Evolutionary conservation across 1,140 invertebrate species (phyloP), one percentile per base, ranked within the genome.

Genomic region (Caenorhabditis tropicalis): DNA sequence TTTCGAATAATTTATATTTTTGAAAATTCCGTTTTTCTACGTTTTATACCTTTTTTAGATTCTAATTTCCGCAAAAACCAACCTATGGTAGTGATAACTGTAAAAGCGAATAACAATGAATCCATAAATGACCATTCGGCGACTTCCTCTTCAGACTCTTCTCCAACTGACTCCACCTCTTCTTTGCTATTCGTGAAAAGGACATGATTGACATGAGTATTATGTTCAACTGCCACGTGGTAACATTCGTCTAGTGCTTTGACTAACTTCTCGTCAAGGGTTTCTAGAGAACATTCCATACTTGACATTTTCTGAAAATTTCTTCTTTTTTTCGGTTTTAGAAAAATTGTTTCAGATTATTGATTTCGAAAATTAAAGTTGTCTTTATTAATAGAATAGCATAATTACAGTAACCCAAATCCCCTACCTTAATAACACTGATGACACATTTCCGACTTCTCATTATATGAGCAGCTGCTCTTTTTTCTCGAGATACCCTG

Each of bases 11-110:
- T 6, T 43, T 12, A 43, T 5, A 43, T 43, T 43, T 12, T 6
- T 12, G 5, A 43, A 43, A 5, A 5, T 43, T 6, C 5, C 39
- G 39, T 6, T 43, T 43, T 43, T 43, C 12, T 85, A 27, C 24
- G 7, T 16, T 81, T 12, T 27, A 86, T 31, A 10, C n/a, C 33
- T 16, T 29, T 36, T 33, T 31, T 15, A n/a, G n/a, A n/a, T n/a
- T n/a, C n/a, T n/a, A n/a, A 10, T 84, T 31, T 12, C 83, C 7
- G 16, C 39, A 31, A 15, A 10, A 10, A 39, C 81, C 53, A 24
- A 86, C 86, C 86, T 51, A 87, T 87, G 19, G 86, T 87, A 3
- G 86, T 87, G 43, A 87, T 87, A 29, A 87, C 86, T 2, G 86
- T 87, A 43, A 87, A 87, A 19, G 82, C 88, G 36, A 87, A 87